Conservation (phyloP, 1,140 invertebrate genomes). For the Neodiprion lecontei region DNA sequence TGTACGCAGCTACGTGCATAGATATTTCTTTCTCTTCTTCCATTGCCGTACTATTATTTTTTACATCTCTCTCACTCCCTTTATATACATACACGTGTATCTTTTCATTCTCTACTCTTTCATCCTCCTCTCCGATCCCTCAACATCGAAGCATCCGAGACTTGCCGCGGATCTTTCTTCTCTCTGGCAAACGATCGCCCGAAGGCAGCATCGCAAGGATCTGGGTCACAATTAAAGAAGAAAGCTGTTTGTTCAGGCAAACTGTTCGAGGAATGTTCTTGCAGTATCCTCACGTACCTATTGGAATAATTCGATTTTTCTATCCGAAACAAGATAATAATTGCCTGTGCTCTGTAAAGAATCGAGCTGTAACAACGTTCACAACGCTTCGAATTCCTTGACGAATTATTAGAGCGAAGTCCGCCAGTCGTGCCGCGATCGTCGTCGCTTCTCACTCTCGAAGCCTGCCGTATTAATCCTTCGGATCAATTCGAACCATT, state of each 20-base stretch:
- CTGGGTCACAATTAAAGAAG: constrained; percentile 42
- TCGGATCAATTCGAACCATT: too few relatives aligned
- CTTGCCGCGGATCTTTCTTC: neutral
- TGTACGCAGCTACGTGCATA: neutral
- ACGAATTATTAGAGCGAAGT: too few relatives aligned
- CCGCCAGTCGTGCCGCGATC: too few relatives aligned
- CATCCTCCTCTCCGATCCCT: too few relatives aligned
- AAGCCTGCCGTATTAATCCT: too few relatives aligned
- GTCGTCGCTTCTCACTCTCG: too few relatives aligned
- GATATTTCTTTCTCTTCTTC: neutral
- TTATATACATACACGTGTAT: neutral
- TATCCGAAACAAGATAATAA: neutral
- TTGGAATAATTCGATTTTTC: neutral
- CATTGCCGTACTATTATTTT: neutral
- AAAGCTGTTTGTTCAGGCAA: constrained; percentile 30
- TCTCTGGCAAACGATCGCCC: constrained; percentile 5
- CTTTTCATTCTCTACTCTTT: too few relatives aligned
- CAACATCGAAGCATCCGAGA: too few relatives aligned
- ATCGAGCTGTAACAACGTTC: too few relatives aligned
- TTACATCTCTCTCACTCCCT: neutral
- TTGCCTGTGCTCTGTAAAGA: neutral
- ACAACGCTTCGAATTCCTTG: too few relatives aligned
- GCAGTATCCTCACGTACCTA: neutral
- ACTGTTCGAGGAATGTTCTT: neutral
- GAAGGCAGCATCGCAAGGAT: constrained; percentile 19